Evolutionary conservation across 2,888 invertebrate species (phyloP).

Genomic region (Molorchus minor): DNA sequence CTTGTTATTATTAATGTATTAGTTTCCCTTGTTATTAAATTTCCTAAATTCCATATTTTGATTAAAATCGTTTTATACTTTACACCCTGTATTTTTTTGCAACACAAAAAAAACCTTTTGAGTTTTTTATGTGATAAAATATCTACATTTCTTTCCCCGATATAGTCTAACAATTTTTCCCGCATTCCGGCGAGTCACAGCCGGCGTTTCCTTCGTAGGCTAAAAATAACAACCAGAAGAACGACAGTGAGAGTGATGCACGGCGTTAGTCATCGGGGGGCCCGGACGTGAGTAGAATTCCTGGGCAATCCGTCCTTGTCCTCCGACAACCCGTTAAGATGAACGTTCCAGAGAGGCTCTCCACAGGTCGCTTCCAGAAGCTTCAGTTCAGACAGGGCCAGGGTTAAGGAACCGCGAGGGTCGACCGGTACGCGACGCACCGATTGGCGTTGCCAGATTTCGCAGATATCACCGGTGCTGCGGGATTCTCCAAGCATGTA

Average conservation of each 20-base stretch:
- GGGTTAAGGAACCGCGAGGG: constrained; percentile 23
- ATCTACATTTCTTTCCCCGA: no score
- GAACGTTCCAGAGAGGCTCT: constrained; percentile 8
- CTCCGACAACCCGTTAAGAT: constrained; percentile 22
- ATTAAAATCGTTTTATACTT: no score
- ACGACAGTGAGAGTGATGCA: constrained; percentile 34
- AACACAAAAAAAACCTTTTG: no score
- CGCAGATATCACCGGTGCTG: neutral
- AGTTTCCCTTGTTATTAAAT: no score
- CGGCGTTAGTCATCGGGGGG: constrained; percentile 42
- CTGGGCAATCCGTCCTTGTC: constrained; percentile 31
- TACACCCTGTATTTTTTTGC: no score
- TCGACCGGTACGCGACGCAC: constrained; percentile 2
- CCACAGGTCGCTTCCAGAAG: constrained; percentile 21
- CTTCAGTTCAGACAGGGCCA: neutral
- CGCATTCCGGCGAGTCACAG: constrained; percentile 11
- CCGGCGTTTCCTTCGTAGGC: constrained; percentile 1
- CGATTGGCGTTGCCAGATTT: neutral
- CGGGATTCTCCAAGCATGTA: no score
- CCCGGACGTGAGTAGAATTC: constrained; percentile 46
- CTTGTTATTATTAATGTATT: no score
- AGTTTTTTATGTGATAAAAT: no score
- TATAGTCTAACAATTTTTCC: no score
- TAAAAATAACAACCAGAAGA: constrained; percentile 28
- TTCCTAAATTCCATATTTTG: no score